These are phyloP conservation scores for Tillus elongatus DNA, from an alignment of 2,888 invertebrate genomes.

Conservation along the genomic window DNA sequence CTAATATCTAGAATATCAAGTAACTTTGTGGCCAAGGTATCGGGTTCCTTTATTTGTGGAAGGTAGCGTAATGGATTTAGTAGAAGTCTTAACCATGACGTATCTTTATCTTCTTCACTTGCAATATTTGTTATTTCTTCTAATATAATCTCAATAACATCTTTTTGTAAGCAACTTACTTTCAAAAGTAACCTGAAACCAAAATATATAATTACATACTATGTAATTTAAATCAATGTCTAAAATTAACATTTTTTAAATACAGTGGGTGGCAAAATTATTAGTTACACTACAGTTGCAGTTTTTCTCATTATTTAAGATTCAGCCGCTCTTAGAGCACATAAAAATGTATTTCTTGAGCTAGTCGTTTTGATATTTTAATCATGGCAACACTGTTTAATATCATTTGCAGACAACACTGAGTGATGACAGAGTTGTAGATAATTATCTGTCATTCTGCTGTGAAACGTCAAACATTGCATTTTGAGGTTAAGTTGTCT, in stretches of 20 bases:
- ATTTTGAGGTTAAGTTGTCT: no score
- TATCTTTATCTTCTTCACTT: conserved; percentile 41
- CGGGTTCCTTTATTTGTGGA: conserved; percentile 50
- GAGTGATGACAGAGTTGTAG: no score
- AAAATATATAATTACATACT: no score
- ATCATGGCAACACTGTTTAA: no score
- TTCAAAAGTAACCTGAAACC: conserved; percentile 52
- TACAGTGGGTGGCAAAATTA: not conserved
- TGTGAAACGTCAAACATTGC: no score
- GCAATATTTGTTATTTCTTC: conserved; percentile 52
- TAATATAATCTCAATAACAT: conserved; percentile 51
- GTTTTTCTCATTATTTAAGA: no score
- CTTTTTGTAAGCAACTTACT: conserved; percentile 52
- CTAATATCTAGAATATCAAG: conserved; percentile 59
- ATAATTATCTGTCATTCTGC: no score
- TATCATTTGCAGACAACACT: no score
- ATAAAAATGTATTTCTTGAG: no score
- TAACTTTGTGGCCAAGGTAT: conserved; percentile 52
- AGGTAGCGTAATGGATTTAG: conserved; percentile 60
- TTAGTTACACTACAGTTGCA: not conserved
- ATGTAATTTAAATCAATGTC: no score
- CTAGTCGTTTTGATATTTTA: no score
- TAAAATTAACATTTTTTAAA: not conserved
- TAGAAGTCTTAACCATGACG: conserved; percentile 49
- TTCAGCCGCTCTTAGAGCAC: no score